Percentiles rank a stretch among this genome's conserved stretches.
These are phyloP conservation scores for Eptesicus fuscus DNA, from an alignment of 2,113 vertebrate species.

Conservation along the genomic window DNA sequence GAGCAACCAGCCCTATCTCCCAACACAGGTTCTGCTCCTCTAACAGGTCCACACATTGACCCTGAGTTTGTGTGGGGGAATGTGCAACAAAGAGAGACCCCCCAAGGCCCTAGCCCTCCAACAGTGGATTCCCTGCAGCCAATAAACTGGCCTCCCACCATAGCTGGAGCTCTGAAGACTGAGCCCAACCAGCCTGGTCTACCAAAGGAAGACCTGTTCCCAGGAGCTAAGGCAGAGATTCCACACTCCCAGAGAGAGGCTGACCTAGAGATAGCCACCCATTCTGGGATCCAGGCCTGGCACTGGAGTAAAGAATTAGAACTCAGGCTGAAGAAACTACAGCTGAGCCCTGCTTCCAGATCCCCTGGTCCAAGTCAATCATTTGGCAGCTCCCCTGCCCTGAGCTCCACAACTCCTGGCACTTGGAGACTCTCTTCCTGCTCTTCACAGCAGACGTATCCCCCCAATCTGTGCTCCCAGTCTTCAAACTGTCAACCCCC, in stretches of 20 bases:
- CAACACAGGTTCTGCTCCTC: background rate
- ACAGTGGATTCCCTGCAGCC: background rate
- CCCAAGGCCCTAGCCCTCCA: background rate
- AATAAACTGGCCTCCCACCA: background rate
- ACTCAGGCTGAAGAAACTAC: slow-evolving; percentile 39
- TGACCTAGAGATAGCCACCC: background rate
- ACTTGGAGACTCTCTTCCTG: background rate
- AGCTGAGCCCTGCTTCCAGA: background rate
- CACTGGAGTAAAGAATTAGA: slow-evolving; percentile 57
- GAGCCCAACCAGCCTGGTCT: background rate
- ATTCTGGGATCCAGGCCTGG: slow-evolving; percentile 29
- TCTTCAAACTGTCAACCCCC: background rate
- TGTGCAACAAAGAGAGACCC: background rate
- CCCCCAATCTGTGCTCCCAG: background rate
- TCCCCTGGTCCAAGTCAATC: background rate
- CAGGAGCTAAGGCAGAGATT: background rate
- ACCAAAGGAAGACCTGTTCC: background rate
- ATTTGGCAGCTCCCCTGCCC: background rate
- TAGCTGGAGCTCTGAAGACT: background rate
- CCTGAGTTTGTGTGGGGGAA: background rate
- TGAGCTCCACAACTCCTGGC: background rate
- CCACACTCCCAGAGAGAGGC: background rate
- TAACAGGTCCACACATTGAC: background rate
- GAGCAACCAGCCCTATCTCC: background rate
- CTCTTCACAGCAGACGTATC: background rate